phyloP scores from a whole-genome alignment of 2,797 vertebrate genomes.

The Channallabes apus region DNA sequence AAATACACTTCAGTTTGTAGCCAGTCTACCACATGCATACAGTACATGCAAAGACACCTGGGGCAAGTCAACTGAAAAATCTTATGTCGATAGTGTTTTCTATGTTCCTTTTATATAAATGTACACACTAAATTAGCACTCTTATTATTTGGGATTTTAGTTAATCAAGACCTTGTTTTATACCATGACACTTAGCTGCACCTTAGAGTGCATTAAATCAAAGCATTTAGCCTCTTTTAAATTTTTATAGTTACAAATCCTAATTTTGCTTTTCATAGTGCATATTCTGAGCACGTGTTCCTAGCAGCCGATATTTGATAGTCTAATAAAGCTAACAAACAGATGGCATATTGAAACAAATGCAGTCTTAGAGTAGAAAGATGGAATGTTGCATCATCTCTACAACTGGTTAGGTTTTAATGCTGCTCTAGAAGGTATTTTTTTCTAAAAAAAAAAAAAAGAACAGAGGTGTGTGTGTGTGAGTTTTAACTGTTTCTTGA shows the following conservation, averaged over 20 bases:
- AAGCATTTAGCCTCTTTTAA: neutral
- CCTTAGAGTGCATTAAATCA: neutral
- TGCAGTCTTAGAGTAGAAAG: neutral
- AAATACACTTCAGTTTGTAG: too few relatives aligned
- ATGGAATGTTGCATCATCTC: neutral
- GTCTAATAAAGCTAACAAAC: constrained; percentile 8
- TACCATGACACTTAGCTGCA: neutral
- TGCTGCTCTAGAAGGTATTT: neutral
- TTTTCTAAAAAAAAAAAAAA: neutral
- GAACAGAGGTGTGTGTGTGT: neutral
- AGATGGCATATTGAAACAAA: constrained; percentile 6
- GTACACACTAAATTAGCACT: neutral
- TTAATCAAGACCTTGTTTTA: neutral
- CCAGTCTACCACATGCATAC: too few relatives aligned
- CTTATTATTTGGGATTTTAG: neutral
- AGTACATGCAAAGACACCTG: too few relatives aligned
- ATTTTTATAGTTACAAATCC: neutral
- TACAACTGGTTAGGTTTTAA: neutral
- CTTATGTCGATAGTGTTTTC: too few relatives aligned
- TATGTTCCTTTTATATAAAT: too few relatives aligned
- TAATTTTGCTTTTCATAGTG: neutral
- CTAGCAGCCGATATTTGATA: neutral
- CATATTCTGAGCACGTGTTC: constrained; percentile 3
- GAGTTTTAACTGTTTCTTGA: constrained; percentile 32
- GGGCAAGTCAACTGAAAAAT: neutral